phyloP scores from a whole-genome alignment of 2,888 invertebrate species.

The Napeogenes inachia region DNA sequence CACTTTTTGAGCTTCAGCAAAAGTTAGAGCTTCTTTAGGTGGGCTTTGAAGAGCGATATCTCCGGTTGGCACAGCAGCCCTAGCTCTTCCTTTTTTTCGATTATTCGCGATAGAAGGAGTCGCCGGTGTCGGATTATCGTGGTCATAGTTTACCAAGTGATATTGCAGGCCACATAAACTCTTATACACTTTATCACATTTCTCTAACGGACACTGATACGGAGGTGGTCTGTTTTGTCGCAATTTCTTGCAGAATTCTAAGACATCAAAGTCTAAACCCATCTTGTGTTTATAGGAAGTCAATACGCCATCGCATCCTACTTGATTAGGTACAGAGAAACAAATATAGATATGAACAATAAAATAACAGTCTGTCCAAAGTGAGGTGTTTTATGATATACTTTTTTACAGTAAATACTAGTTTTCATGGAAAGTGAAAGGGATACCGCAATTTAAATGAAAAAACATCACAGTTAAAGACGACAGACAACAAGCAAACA shows the following conservation, averaged over 20 bases:
- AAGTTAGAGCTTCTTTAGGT: conserved; percentile 84
- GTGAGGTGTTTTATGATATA: conserved; percentile 5
- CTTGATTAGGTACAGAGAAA: background rate
- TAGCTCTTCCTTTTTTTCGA: conserved; percentile 79
- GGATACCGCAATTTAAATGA: conserved; percentile 28
- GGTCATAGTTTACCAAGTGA: conserved; percentile 90
- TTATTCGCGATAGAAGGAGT: conserved; percentile 79
- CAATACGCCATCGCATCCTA: conserved; percentile 17
- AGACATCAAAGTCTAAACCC: conserved; percentile 91
- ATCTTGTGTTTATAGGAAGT: conserved; percentile 58
- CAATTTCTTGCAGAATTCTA: conserved; percentile 90
- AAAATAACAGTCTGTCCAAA: background rate
- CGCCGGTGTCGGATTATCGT: conserved; percentile 84
- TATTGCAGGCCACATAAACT: conserved; percentile 91
- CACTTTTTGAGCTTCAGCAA: conserved; percentile 89
- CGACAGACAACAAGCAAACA: conserved; percentile 8
- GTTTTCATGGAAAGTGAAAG: conserved; percentile 37
- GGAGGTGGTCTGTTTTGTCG: conserved; percentile 88
- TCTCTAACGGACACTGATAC: conserved; percentile 90
- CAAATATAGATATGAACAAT: background rate
- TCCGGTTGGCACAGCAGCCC: conserved; percentile 78
- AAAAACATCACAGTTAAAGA: conserved; percentile 20
- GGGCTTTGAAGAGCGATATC: conserved; percentile 72
- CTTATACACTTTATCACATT: conserved; percentile 91
- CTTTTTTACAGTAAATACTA: conserved; percentile 24